These are phyloP conservation scores for Cephus pulcher DNA, from an alignment of 2,888 invertebrate genomes.

Conservation along the genomic window DNA sequence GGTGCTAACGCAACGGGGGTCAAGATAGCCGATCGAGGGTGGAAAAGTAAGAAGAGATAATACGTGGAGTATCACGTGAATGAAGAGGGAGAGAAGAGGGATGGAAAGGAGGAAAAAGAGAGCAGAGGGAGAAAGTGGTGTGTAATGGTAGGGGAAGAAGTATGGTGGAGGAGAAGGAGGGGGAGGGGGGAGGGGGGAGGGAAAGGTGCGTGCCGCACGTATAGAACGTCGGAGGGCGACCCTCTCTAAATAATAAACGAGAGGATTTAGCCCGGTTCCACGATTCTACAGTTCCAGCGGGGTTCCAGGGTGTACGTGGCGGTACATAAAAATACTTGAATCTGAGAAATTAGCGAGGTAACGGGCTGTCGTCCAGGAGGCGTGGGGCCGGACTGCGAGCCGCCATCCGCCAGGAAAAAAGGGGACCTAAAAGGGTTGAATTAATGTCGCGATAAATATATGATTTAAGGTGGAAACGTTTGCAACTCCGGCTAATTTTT, in stretches of 20 bases:
- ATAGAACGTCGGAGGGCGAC: conserved; percentile 24
- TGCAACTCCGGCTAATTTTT: conserved; percentile 66
- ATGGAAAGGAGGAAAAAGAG: conserved; percentile 8
- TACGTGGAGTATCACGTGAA: conserved; percentile 38
- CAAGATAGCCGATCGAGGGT: conserved; percentile 21
- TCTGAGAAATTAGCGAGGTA: conserved; percentile 66
- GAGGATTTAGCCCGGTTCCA: conserved; percentile 60
- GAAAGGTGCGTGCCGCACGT: neutral
- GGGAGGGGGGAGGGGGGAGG: neutral
- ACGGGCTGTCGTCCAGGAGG: conserved; percentile 47
- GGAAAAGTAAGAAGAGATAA: conserved; percentile 41
- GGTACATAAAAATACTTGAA: conserved; percentile 66
- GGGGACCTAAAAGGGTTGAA: conserved; percentile 66
- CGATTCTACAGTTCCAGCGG: too few relatives aligned
- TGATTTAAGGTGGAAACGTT: conserved; percentile 67
- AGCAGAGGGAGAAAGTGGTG: conserved; percentile 6
- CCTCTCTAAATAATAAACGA: conserved; percentile 66
- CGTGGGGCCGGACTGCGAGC: conserved; percentile 21
- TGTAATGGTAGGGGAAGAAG: neutral
- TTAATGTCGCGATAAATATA: conserved; percentile 68
- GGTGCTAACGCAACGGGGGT: conserved; percentile 24
- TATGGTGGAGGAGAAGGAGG: neutral
- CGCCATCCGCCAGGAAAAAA: conserved; percentile 47
- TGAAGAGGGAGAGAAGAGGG: conserved; percentile 33
- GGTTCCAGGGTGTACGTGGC: conserved; percentile 34